Base-by-base conservation (phyloP, 2,888 invertebrate species). In the Pheosia tremula region DNA sequence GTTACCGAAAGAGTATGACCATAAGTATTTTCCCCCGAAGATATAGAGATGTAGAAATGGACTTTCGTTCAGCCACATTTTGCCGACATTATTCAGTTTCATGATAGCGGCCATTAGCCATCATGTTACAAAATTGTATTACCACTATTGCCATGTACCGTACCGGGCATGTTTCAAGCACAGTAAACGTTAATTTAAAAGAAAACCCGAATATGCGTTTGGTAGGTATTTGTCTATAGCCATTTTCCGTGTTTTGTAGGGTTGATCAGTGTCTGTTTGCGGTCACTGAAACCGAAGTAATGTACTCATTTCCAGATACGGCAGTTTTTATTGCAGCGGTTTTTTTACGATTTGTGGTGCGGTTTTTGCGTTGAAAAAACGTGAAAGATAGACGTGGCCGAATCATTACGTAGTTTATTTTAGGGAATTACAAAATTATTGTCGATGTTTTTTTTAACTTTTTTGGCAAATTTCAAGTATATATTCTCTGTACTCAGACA, bases 301-400 rank as follows among this genome's bases (percentile, higher is more conserved):
- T 50, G 9, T 24, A 50, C 50, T 24, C 8, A 50, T 50, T 37
- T 37, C 10, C 53, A 53, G 37, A 53, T 11, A 53, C 11, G 53
- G 11, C 24, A 37, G 11, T 53, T 53, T 53, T 36, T 36, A 53
- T 37, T 10, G 53, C 57, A 36, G 24, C 11, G 57, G 43, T 13
- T 47, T 57, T 57, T 57, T 47, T 57, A 57, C 57, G 57, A 57
- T 36, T 57, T 37, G 57, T 47, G 43, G 37, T 47, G 36, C 11
- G 41, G 41, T 52, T 50, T 58, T 52, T 52, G 52, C 47, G 36
- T 47, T 36, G 11, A 56, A 8, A 52, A 10, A 53, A 47, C 24
- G 37, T 56, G 60, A 57, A 61, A 37, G n/a, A 24, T 2, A 24
- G 24, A 24, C 24, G 49, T 13, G 43, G 54, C 53, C 57, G 36